phyloP scores from a whole-genome alignment of 2,797 vertebrate species.

The Scleropages formosus region DNA sequence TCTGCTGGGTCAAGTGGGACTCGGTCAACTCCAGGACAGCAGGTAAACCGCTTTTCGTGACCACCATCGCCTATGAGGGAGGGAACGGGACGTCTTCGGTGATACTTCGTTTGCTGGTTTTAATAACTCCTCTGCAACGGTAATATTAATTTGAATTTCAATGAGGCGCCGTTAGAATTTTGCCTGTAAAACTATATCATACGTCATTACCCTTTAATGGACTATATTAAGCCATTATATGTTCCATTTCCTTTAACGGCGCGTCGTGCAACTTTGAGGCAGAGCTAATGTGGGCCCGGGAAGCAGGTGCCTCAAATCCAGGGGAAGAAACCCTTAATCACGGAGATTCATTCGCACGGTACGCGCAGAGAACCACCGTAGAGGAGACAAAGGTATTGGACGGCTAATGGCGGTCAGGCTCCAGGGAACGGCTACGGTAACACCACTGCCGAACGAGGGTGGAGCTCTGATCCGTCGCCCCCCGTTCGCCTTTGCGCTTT shows the following conservation, averaged over 20 bases:
- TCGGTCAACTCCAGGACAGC: no score
- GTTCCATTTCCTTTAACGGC: conserved; percentile 69
- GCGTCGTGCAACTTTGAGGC: conserved; percentile 49
- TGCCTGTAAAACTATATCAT: conserved; percentile 52
- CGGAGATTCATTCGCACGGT: background rate
- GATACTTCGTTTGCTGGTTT: background rate
- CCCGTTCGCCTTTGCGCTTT: no score
- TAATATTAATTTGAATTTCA: conserved; percentile 26
- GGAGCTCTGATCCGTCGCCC: no score
- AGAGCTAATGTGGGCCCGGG: background rate
- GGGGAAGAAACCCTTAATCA: background rate
- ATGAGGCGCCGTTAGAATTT: conserved; percentile 26
- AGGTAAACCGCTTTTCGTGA: no score
- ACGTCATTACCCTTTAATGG: conserved; percentile 68
- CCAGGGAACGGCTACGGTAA: no score
- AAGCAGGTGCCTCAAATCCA: no score
- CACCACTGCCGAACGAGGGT: no score
- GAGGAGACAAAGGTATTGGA: background rate
- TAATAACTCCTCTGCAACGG: conserved; percentile 12
- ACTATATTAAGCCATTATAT: conserved; percentile 66
- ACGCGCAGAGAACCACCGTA: no score
- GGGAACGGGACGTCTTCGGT: background rate
- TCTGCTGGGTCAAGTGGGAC: no score
- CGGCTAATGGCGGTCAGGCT: background rate
- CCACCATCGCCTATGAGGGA: no score